A percentile compares a stretch with the other conserved stretches of the same genome.
These are phyloP conservation scores for Deladenus siricidicola DNA, from an alignment of 2,888 invertebrate species.

Conservation along the genomic window DNA sequence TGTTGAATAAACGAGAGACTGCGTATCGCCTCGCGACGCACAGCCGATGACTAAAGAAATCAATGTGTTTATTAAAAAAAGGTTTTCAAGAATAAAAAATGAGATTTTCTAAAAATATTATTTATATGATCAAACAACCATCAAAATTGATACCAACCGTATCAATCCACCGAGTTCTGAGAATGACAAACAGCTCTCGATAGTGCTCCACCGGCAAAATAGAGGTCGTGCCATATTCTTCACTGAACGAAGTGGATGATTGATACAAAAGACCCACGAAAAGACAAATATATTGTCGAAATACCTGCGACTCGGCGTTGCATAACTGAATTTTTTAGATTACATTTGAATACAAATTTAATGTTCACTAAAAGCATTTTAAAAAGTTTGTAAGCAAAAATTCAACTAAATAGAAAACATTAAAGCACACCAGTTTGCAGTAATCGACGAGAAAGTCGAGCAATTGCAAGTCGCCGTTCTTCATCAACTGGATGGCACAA, in stretches of 20 bases:
- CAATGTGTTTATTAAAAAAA: too few relatives aligned
- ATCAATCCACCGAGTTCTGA: not conserved
- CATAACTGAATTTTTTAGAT: conserved; percentile 2
- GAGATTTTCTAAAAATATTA: too few relatives aligned
- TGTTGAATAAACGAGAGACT: conserved; percentile 4
- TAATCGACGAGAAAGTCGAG: conserved; percentile 4
- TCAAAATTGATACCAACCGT: too few relatives aligned
- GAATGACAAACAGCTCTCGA: not conserved
- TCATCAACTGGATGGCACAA: not conserved
- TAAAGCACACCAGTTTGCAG: not conserved
- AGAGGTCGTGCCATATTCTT: not conserved
- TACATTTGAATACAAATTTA: too few relatives aligned
- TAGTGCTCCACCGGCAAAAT: not conserved
- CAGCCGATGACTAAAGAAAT: not conserved
- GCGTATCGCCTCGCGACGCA: conserved; percentile 1
- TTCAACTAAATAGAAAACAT: too few relatives aligned
- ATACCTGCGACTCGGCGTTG: not conserved
- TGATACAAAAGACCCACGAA: conserved; percentile 1
- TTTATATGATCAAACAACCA: too few relatives aligned
- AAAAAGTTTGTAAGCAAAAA: not conserved
- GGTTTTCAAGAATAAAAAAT: too few relatives aligned
- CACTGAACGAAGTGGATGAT: not conserved
- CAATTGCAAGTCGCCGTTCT: not conserved
- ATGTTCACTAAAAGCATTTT: not conserved
- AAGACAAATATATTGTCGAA: conserved; percentile 7